These are phyloP conservation scores for Spinibarbus caldwelli DNA, from an alignment of 2,797 vertebrate genomes.

Conservation along the genomic window DNA sequence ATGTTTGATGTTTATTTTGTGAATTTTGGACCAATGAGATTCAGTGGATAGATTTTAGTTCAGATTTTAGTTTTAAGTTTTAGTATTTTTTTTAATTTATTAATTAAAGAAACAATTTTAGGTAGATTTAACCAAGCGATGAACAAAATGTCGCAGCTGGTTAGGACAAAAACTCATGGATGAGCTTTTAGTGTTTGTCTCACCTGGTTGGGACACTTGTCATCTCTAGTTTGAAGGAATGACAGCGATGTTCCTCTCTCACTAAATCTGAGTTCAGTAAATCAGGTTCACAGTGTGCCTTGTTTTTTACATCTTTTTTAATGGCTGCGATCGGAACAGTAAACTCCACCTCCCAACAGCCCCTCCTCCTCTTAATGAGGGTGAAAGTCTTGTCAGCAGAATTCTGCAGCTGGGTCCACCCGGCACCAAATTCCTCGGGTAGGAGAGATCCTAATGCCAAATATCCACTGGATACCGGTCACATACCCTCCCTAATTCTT, in stretches of 20 bases:
- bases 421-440: constrained; percentile 99
- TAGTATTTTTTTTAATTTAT: neutral
- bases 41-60: neutral
- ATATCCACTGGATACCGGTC: constrained; percentile 31
- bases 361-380: constrained; percentile 99
- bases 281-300: constrained; percentile 70
- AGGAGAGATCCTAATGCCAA: constrained; percentile 75
- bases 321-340: constrained; percentile 84
- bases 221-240: neutral
- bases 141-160: neutral
- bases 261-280: constrained; percentile 52
- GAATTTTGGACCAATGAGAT: neutral
- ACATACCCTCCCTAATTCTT: constrained; percentile 13
- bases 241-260: constrained; percentile 41
- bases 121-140: neutral
- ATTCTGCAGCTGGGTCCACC: constrained; percentile 99
- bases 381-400: constrained; percentile 99
- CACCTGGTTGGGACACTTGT: constrained; percentile 15
- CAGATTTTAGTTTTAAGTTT: neutral
- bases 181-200: constrained; percentile 5
- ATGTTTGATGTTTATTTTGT: constrained; percentile 3
- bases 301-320: constrained; percentile 69
- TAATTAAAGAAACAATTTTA: neutral
- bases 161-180: neutral
- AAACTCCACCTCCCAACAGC: constrained; percentile 99